Base-by-base conservation (phyloP, 2,888 invertebrate genomes). In the Cheilosia vernalis region DNA sequence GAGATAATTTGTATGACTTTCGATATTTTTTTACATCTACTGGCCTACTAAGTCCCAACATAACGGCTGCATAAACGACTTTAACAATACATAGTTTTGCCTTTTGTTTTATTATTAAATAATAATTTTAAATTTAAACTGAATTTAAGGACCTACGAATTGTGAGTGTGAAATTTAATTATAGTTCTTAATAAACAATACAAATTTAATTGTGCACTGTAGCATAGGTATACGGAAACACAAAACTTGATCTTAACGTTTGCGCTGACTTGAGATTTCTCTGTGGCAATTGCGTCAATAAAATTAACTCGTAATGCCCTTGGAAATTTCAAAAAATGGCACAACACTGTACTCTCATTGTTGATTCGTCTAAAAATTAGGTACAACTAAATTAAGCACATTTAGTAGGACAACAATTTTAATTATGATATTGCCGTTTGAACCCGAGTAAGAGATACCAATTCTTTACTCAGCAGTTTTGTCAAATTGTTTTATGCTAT, bases 11-110 rank as follows among this genome's bases (percentile, higher is more conserved):
- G 21, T 66, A 72, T 64, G 51, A 13, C 72, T 81, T 76, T 76
- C 67, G 77, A 78, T 78, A 58, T 56, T 24, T 55, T 72, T 72
- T 51, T 63, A 76, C 63, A 78, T 90, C 92, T 92, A 92, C 92
- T 92, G 92, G 92, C 92, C 92, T 92, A 92, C 91, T 91, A 92
- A 92, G 92, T 92, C 92, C 92, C 91, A 92, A 92, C 92, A 90
- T 90, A 90, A 90, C 89, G 89, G 88, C 89, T 88, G 90, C 89
- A 89, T 88, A 87, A 76, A 83, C 90, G 87, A 87, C 90, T 73
- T 53, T 44, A 27, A 17, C 1, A 49, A 37, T 33, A 33, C 27
- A 27, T 1, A 10, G 10, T 13, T 10, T 13, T 53, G 21, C n/a
- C n/a, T 47, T 2, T 47, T 19, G 2, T 2, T 6, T 6, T 27